Evolutionary conservation across 2,113 vertebrate species (phyloP), one percentile per base, ranked within the genome.

Genomic region (Shinisaurus crocodilurus): DNA sequence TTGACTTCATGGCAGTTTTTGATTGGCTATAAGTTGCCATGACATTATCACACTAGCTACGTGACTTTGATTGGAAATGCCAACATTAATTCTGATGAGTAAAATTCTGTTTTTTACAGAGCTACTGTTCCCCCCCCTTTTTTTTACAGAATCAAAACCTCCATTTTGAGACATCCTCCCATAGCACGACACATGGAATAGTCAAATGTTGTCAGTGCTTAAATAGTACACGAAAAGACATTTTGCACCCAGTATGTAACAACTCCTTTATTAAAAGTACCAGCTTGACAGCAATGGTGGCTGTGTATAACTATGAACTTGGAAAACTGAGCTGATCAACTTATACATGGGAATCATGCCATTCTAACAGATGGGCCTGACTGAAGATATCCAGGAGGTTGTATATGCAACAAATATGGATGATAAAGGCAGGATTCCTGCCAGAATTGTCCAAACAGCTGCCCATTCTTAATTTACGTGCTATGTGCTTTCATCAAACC

Each of bases 401-500:
- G 82, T 48, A 70, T 23, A 57, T 65, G 50, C 91, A 93, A 60
- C 93, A 92, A 91, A 80, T 40, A 86, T 81, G 85, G 54, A 88
- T 89, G 84, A 92, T 89, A 93, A 54, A 32, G 0, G 90, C 63
- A 87, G 76, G 89, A 89, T 72, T 65, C 89, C 83, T 75, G 67
- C 95, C 91, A 94, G 88, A 48, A 88, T 84, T 67, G 70, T 83
- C 88, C 57, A 89, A 95, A 87, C 89, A 95, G 90, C 92, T 94
- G 90, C 84, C 89, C 83, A 90, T 89, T 94, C 93, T 88, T 87
- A 84, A 89, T 90, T 82, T 69, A 45, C 25, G 88, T 83, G 1
- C 48, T 83, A 60, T 77, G 57, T 65, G 76, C 88, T 92, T 82
- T 72, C 34, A 1, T 85, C 34, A 72, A 1, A 20, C 8, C 45